Evolutionary conservation across 2,888 invertebrate genomes (phyloP), one percentile per base, ranked within the genome.

Genomic region (Romanomermis culicivorax): DNA sequence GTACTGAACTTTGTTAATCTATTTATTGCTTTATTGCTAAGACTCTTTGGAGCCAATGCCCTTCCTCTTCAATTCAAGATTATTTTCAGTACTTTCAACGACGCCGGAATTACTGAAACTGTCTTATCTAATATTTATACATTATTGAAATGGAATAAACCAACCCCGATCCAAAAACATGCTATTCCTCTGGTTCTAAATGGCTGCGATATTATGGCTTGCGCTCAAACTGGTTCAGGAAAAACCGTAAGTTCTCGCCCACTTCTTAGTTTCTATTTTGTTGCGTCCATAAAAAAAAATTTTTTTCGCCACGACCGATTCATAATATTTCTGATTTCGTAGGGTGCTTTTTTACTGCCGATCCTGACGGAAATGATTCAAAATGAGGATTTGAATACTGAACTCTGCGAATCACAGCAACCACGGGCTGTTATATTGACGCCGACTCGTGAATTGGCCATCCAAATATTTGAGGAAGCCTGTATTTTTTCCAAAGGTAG

Each of bases 201-300:
- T 0, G 82, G 82, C 0, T 74, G 87, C 29, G 95, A 97, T 74
- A 70, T 97, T 26, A 93, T 95, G 87, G 89, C 83, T 0, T 93
- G 93, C 67, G 93, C 95, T 0, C 93, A 95, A 70, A 97, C 95
- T 4, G 95, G 95, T 0, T 91, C 91, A 0, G 97, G 95, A 17
- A 95, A 95, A 75, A 93, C 93, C 1, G 82, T 81, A 72, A 74
- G 72, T 17, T 17, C 7, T 7, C 17, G 36, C 36, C 7, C 36
- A 11, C 7, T 36, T 36, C 17, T 36, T 36, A 17, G 7, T 36
- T 17, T 36, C 36, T 36, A 7, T 36, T 7, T 17, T 7, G 7
- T 36, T n/a, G n/a, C n/a, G n/a, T n/a, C n/a, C n/a, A n/a, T n/a
- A n/a, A n/a, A n/a, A n/a, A n/a, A n/a, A n/a, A n/a, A n/a, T n/a